A percentile compares a stretch with the other conserved stretches of the same genome.
Evolutionary conservation across 2,797 vertebrate species (phyloP).

Genomic region (Anas georgica): DNA sequence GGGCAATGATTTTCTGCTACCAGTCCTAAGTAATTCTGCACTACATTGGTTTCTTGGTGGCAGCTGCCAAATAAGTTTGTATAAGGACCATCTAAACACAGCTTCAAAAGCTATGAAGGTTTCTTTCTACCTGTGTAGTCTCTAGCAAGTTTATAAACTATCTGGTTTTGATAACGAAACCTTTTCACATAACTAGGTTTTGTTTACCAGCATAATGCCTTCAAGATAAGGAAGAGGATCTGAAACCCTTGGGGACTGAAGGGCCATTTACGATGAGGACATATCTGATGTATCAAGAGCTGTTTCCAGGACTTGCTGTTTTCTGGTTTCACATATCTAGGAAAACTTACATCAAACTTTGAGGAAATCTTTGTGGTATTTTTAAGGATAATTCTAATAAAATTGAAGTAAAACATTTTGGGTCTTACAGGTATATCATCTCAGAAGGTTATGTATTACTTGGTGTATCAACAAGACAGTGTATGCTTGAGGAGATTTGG

Average conservation of each 20-base stretch:
- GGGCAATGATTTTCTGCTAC: neutral
- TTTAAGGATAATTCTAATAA: neutral
- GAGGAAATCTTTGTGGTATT: neutral
- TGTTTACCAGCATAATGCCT: neutral
- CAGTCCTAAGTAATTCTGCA: neutral
- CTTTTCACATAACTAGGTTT: neutral
- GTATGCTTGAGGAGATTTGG: neutral
- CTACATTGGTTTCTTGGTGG: neutral
- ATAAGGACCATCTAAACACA: neutral
- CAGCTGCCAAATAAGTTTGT: neutral
- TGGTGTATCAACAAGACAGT: neutral
- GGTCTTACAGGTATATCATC: neutral
- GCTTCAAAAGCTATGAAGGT: neutral
- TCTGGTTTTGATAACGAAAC: neutral
- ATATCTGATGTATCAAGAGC: neutral
- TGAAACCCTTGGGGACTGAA: neutral
- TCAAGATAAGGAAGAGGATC: neutral
- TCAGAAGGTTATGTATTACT: neutral
- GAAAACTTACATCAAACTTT: neutral
- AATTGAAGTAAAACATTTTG: neutral
- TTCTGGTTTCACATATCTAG: fast-evolving
- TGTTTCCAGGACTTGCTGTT: neutral
- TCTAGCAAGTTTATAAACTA: neutral
- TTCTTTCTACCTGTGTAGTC: neutral
- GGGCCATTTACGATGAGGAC: neutral